Percentiles rank a stretch among this genome's conserved stretches.
Conservation (phyloP, 2,797 vertebrate species). For the Acropternis orthonyx region DNA sequence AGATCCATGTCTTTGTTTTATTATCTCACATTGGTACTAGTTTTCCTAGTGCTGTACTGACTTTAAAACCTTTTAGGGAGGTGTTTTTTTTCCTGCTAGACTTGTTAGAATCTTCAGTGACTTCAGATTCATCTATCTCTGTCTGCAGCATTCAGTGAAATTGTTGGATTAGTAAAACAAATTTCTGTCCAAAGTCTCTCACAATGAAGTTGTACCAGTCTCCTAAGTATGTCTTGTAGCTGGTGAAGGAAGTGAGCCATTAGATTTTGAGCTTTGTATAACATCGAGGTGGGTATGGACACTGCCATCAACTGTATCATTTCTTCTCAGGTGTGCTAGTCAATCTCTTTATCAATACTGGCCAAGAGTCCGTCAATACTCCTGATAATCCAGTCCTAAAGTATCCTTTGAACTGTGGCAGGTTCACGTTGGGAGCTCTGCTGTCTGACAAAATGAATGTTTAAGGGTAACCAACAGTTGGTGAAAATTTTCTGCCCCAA, state of each 20-base stretch:
- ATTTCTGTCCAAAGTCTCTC: background rate
- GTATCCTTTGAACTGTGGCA: background rate
- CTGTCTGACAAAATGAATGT: fast-evolving
- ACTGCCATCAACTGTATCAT: background rate
- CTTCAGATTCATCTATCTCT: background rate
- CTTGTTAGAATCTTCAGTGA: background rate
- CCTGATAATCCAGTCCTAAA: background rate
- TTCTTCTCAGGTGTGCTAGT: background rate
- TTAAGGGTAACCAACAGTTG: background rate
- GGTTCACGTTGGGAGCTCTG: background rate
- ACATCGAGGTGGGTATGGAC: background rate
- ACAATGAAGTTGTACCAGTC: background rate
- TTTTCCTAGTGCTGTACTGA: background rate
- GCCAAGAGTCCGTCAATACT: background rate
- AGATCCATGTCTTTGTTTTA: background rate
- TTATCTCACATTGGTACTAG: background rate
- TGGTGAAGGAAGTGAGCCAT: background rate
- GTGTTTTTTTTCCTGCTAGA: background rate
- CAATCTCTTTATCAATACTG: background rate
- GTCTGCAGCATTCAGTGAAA: background rate
- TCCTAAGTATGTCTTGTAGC: background rate
- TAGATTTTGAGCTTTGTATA: background rate
- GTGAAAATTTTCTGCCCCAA: background rate
- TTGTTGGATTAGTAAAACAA: background rate
- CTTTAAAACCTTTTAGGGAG: background rate